phyloP scores from a whole-genome alignment of 1,140 invertebrate species.

The Drosophila funebris region DNA sequence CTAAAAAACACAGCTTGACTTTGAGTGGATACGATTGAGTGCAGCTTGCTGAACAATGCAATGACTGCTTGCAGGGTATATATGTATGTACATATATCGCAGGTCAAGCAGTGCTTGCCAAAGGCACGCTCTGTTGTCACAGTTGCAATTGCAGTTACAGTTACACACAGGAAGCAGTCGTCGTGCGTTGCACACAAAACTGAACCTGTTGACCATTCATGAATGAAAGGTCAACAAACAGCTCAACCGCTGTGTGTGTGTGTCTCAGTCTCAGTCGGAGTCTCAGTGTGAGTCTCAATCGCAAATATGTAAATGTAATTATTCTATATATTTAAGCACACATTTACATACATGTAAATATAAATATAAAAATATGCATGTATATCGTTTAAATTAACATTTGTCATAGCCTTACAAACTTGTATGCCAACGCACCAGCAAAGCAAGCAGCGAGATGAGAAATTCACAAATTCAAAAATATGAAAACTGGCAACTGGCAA shows the following conservation, averaged over 20 bases:
- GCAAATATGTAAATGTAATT: slow-evolving; percentile 1
- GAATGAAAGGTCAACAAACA: slow-evolving; percentile 48
- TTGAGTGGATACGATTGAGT: background rate
- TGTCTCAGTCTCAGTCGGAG: background rate
- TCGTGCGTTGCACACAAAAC: background rate
- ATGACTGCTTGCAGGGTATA: slow-evolving; percentile 1
- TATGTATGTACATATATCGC: too few relatives aligned
- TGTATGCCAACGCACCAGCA: slow-evolving; percentile 59
- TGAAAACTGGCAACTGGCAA: background rate
- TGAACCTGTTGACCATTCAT: slow-evolving; percentile 38
- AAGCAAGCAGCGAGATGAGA: slow-evolving; percentile 12
- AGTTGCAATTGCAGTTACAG: slow-evolving; percentile 26
- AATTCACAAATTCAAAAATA: background rate
- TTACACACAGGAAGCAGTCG: slow-evolving; percentile 28
- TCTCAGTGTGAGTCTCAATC: background rate
- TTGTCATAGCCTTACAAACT: slow-evolving; percentile 56
- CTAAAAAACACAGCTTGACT: too few relatives aligned
- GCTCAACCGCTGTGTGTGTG: too few relatives aligned
- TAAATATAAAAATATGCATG: background rate
- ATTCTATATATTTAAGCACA: background rate
- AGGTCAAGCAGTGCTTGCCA: background rate
- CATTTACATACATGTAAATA: background rate
- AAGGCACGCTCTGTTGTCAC: slow-evolving; percentile 2
- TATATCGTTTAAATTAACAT: slow-evolving; percentile 22
- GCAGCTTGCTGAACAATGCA: background rate